These are phyloP conservation scores for Plemyria rubiginata DNA, from an alignment of 2,888 invertebrate species.

Conservation along the genomic window DNA sequence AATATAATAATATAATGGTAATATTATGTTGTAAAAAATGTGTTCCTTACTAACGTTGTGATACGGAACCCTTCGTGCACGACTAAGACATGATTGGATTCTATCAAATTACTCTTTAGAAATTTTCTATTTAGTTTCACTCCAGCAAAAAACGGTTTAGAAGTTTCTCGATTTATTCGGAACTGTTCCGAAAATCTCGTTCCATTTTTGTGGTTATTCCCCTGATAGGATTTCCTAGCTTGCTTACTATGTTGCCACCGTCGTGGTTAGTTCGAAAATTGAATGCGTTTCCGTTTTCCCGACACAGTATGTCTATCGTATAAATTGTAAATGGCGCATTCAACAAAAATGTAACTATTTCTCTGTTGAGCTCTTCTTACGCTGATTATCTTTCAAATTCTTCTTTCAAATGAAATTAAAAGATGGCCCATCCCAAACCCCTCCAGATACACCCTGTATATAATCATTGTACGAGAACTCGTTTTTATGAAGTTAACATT, in stretches of 20 bases:
- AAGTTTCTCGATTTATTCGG: conserved; percentile 29
- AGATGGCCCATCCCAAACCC: no score
- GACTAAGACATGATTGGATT: no score
- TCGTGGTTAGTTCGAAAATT: conserved; percentile 34
- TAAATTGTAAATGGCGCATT: conserved; percentile 32
- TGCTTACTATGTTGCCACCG: conserved; percentile 34
- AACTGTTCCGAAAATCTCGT: conserved; percentile 32
- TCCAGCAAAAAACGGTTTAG: conserved; percentile 11
- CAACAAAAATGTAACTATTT: conserved; percentile 23
- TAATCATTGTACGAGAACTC: no score
- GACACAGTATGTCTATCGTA: conserved; percentile 21
- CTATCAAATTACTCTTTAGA: conserved; percentile 1
- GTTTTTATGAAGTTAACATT: no score
- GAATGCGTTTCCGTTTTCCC: conserved; percentile 37
- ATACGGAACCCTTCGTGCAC: no score
- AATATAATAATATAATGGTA: no score
- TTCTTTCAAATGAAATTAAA: no score
- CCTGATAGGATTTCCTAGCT: conserved; percentile 37
- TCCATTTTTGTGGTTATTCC: conserved; percentile 38
- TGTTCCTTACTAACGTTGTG: no score
- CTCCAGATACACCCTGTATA: no score
- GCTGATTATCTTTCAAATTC: no score
- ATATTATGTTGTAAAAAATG: no score
- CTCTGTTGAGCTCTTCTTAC: conserved; percentile 2
- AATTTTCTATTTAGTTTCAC: conserved; percentile 13